Conservation (phyloP, 2,797 vertebrate genomes). For the Danio aesculapii region DNA sequence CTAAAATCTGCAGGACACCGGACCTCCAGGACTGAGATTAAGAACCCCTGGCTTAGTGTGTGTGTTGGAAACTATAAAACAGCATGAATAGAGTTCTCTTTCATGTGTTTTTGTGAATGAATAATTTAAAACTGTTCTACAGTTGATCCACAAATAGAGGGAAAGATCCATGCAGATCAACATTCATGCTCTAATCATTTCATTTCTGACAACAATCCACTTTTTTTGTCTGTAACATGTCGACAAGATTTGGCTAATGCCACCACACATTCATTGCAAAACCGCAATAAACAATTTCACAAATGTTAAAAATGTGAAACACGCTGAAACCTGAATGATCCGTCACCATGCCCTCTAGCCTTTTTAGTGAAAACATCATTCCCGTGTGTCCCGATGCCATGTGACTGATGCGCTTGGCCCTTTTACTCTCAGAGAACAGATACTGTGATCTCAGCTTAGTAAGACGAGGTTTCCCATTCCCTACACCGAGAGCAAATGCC, state of each 20-base stretch:
- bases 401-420: conserved; percentile 14
- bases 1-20: too few relatives aligned
- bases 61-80: too few relatives aligned
- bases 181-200: too few relatives aligned
- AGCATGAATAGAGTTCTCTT: too few relatives aligned
- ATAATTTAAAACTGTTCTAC: too few relatives aligned
- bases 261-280: background rate
- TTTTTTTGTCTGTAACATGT: background rate
- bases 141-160: too few relatives aligned
- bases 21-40: too few relatives aligned
- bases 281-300: background rate
- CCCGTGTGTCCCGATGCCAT: background rate
- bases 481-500: conserved; percentile 4
- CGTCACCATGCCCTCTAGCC: background rate
- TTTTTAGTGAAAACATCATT: background rate
- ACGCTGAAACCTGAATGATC: background rate
- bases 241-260: too few relatives aligned
- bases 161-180: too few relatives aligned
- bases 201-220: too few relatives aligned
- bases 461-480: conserved; percentile 7
- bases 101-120: too few relatives aligned
- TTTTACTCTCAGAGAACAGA: conserved; percentile 26
- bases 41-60: too few relatives aligned
- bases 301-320: background rate
- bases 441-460: conserved; percentile 15